Conservation (phyloP, 2,888 invertebrate genomes). For the Melipona bicolor region DNA sequence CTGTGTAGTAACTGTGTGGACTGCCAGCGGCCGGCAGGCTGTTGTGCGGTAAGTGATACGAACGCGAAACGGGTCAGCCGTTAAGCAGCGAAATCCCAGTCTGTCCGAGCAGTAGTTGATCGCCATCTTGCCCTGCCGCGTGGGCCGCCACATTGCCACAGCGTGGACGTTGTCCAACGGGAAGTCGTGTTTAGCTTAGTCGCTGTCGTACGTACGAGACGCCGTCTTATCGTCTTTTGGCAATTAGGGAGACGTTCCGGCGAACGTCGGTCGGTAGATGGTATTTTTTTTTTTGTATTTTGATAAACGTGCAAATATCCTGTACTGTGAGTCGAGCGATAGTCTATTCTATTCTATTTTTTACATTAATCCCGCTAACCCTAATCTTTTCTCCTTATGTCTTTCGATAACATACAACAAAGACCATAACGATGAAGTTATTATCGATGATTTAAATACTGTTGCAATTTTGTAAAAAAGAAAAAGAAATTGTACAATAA, state of each 20-base stretch:
- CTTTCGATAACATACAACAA: too few relatives aligned
- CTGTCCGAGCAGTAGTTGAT: slow-evolving; percentile 37
- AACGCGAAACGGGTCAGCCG: slow-evolving; percentile 73
- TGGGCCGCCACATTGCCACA: slow-evolving; percentile 16
- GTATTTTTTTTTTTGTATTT: not conserved
- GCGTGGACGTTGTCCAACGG: slow-evolving; percentile 40
- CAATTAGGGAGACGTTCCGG: not conserved
- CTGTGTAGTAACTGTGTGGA: slow-evolving; percentile 29
- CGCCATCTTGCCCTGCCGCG: not conserved
- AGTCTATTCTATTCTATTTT: too few relatives aligned
- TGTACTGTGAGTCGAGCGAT: too few relatives aligned
- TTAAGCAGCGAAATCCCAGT: slow-evolving; percentile 69
- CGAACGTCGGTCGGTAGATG: not conserved
- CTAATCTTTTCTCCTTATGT: too few relatives aligned
- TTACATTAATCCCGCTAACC: too few relatives aligned
- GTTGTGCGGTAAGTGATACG: slow-evolving; percentile 65
- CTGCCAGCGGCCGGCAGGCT: slow-evolving; percentile 37
- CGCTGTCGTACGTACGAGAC: not conserved
- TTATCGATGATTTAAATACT: too few relatives aligned
- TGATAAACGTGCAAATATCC: too few relatives aligned
- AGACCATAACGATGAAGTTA: too few relatives aligned
- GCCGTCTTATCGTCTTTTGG: not conserved
- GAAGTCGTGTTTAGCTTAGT: slow-evolving; percentile 40
- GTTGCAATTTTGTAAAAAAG: too few relatives aligned
- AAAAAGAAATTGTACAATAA: too few relatives aligned